Base-by-base conservation (phyloP, 2,888 invertebrate genomes). In the Acleris literana region DNA sequence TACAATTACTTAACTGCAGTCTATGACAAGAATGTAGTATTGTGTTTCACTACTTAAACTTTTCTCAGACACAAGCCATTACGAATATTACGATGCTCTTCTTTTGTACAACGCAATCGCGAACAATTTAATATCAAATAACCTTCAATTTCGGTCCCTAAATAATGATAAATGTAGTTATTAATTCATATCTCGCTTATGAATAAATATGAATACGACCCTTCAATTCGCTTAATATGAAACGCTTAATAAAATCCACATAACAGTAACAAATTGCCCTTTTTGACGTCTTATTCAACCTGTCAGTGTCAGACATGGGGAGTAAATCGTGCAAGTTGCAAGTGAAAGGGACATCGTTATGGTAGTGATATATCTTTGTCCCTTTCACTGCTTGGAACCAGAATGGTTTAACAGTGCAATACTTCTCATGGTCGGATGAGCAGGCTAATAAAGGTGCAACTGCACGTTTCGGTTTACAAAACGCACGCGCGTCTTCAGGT, bases 271-370 rank as follows among this genome's bases (percentile, higher is more conserved):
- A 84, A 85, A 88, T 90, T 91, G 90, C 83, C 88, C 91, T 90
- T 90, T 91, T 91, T 85, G 89, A 89, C 86, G 85, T 88, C 86
- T 89, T 86, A 83, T 86, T 90, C 88, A 87, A 80, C 82, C 80
- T 85, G 85, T 81, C 85, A 82, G 76, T 84, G 81, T 78, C 87
- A 83, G 82, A 68, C 13, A 39, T 39, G 54, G 74, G 76, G 70
- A 39, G 39, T 39, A 39, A 39, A 13, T 33, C 39, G 39, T 39
- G 39, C 39, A 76, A 69, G 72, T 69, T 39, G 2, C 39, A 39
- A 39, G 39, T 13, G 39, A 39, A 39, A 39, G 39, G 39, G 39
- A 39, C 39, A 13, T 39, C 39, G 39, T 39, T 39, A 39, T 39
- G 4, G 39, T 13, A 4, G 39, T 39, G 13, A 4, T 39, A 13